Base-by-base conservation (phyloP, 2,113 vertebrate genomes). In the Grallaria varia region DNA sequence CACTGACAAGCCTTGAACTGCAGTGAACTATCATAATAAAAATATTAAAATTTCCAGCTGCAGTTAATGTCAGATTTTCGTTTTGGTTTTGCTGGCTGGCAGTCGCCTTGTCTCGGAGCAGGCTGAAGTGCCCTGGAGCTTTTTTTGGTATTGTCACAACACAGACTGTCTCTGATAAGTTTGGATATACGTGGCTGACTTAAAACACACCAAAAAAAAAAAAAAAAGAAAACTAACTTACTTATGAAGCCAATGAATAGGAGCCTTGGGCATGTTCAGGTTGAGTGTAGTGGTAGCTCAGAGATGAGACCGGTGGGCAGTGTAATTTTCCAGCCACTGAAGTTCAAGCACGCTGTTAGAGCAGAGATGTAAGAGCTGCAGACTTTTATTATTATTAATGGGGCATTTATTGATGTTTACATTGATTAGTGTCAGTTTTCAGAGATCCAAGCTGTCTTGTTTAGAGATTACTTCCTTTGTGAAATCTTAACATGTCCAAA, bases 41-140 rank as follows among this genome's bases (percentile, higher is more conserved):
- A 91, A 76, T 91, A 82, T 14, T 79, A 66, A 87, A 62, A 90
- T 89, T 85, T 91, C 74, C 89, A 96, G 84, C 89, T 94, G 81
- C 78, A 59, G 58, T 45, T 73, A 33, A 66, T 84, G 87, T 89
- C 67, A 68, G 59, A 52, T 59, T 94, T 81, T 72, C 31, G 42
- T 90, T 86, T 79, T 7, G 4, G 2, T 75, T 92, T 84, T 82
- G 17, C 73, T 92, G 60, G 27, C n/a, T 87, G 81, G 20, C 55
- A 55, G 42, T 81, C 37, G 37, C 94, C 62, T 92, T 49, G 52
- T 63, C 52, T 92, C 4, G 0, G 25, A 95, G 37, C 5, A 52
- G 52, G 44, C 40, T 81, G n/a, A 82, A 90, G 22, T 6, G n/a
- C 73, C 37, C 12, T 7, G 74, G 33, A 56, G 31, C 30, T 44